These are phyloP conservation scores for Aleiodes testaceus DNA, from an alignment of 2,888 invertebrate genomes.

Conservation along the genomic window DNA sequence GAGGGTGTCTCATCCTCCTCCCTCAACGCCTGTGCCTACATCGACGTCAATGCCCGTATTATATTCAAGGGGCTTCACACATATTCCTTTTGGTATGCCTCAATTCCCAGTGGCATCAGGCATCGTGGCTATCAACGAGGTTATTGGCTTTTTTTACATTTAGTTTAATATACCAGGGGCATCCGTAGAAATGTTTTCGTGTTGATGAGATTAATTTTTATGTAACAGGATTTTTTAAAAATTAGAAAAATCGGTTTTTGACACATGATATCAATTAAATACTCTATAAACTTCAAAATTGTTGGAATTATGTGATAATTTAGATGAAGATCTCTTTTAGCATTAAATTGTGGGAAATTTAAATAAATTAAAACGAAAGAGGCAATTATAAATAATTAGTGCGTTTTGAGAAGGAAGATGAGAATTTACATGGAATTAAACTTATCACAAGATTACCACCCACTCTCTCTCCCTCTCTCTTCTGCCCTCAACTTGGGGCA, in stretches of 20 bases:
- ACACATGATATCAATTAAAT: too few relatives aligned
- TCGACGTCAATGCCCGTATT: conserved; percentile 36
- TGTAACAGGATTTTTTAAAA: too few relatives aligned
- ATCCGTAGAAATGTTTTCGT: too few relatives aligned
- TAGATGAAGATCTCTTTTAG: background rate
- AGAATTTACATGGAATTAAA: conserved; percentile 19
- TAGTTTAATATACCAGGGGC: too few relatives aligned
- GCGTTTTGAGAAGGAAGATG: conserved; percentile 1
- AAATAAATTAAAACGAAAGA: background rate
- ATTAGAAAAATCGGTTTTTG: too few relatives aligned
- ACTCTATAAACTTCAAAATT: too few relatives aligned
- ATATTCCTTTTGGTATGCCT: conserved; percentile 26
- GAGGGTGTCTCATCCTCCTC: background rate
- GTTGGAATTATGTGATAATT: background rate
- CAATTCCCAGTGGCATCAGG: background rate
- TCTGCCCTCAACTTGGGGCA: background rate
- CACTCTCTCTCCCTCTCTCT: too few relatives aligned
- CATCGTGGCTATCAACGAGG: conserved; percentile 18
- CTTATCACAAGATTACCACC: conserved; percentile 3
- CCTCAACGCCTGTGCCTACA: background rate
- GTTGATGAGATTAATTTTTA: too few relatives aligned
- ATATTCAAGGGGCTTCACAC: conserved; percentile 29
- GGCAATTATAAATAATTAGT: conserved; percentile 22
- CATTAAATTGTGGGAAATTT: conserved; percentile 14
- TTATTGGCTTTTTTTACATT: conserved; percentile 24